These are phyloP conservation scores for Drosophila mojavensis DNA, from an alignment of 1,140 invertebrate species.

Conservation along the genomic window DNA sequence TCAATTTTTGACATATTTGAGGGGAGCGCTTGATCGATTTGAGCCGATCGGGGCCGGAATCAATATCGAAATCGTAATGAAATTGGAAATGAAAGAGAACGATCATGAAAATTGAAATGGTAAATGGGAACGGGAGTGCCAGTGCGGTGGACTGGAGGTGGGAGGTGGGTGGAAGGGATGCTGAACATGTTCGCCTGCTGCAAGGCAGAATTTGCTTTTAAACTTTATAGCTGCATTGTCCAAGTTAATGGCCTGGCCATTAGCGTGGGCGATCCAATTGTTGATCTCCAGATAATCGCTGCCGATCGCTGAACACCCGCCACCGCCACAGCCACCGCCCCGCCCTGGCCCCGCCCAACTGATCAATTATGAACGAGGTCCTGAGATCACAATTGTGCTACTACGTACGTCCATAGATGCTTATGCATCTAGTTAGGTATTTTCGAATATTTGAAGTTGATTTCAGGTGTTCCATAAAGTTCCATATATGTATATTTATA, in stretches of 20 bases:
- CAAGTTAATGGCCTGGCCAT: conserved; percentile 70
- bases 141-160: background rate
- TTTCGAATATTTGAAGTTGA: background rate
- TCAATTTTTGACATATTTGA: conserved; percentile 72
- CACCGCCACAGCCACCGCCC: background rate
- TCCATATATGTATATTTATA: background rate
- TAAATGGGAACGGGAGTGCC: background rate
- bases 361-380: background rate
- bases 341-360: background rate
- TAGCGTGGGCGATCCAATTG: conserved; percentile 44
- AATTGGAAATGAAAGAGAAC: conserved; percentile 10
- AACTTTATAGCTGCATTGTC: conserved; percentile 73
- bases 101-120: conserved; percentile 2
- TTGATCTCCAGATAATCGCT: conserved; percentile 38
- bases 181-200: conserved; percentile 18
- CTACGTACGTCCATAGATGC: background rate
- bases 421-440: background rate
- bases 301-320: background rate
- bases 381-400: background rate
- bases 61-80: background rate
- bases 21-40: conserved; percentile 52
- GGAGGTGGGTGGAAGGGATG: background rate
- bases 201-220: conserved; percentile 58
- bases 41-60: conserved; percentile 21
- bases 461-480: conserved; percentile 18